These are phyloP conservation scores for Pristionchus japonicus DNA, from an alignment of 2,888 invertebrate species.

Conservation along the genomic window DNA sequence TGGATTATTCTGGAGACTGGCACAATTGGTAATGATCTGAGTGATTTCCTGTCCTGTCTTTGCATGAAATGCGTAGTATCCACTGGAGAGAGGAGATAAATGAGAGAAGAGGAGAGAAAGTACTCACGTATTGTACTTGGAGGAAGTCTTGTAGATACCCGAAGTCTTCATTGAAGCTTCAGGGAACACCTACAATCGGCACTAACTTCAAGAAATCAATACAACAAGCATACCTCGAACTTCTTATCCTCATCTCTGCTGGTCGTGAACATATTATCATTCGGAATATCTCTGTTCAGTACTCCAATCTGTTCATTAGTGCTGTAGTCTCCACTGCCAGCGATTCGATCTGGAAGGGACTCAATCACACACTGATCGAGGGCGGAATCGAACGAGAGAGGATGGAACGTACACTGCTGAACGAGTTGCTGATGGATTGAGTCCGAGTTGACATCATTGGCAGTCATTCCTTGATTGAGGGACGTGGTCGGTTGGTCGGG, in stretches of 20 bases:
- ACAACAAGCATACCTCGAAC: constrained; percentile 59
- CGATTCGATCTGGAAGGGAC: constrained; percentile 52
- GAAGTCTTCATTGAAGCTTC: constrained; percentile 71
- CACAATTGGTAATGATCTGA: constrained; percentile 67
- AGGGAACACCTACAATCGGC: constrained; percentile 65
- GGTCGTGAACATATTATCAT: constrained; percentile 73
- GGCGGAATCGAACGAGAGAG: too few species aligned
- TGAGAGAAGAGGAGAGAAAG: background rate
- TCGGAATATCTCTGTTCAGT: constrained; percentile 64
- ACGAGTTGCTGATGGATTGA: constrained; percentile 71
- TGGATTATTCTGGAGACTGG: constrained; percentile 62
- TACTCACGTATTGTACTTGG: constrained; percentile 67
- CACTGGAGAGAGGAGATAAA: constrained; percentile 51
- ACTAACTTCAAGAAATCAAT: background rate
- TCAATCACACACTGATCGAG: too few species aligned
- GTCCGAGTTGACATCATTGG: constrained; percentile 72
- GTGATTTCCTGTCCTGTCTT: constrained; percentile 67
- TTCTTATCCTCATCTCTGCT: constrained; percentile 71
- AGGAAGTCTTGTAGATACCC: constrained; percentile 68
- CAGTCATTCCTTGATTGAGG: constrained; percentile 60
- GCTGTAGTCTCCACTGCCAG: constrained; percentile 56
- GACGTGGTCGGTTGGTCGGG: constrained; percentile 69
- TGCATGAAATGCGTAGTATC: constrained; percentile 67
- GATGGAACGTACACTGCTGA: constrained; percentile 58
- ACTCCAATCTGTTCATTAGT: constrained; percentile 50